Conservation (phyloP, 1,140 invertebrate genomes). For the Manduca sexta region DNA sequence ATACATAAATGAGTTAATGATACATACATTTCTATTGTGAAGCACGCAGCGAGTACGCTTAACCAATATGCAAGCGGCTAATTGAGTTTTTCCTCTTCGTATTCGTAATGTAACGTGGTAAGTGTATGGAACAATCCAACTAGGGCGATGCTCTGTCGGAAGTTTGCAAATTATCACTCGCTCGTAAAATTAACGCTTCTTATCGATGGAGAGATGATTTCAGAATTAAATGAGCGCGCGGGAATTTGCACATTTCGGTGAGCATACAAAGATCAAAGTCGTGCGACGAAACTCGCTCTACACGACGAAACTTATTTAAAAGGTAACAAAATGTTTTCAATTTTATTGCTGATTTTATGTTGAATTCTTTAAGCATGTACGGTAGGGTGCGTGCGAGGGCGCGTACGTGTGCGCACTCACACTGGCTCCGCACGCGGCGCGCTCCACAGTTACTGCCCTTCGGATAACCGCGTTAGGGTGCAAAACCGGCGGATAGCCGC, state of each 20-base stretch:
- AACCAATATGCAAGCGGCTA: conserved; percentile 2
- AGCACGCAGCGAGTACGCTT: not conserved
- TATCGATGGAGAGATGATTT: conserved; percentile 70
- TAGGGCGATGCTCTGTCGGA: conserved; percentile 69
- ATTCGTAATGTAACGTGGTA: conserved; percentile 54
- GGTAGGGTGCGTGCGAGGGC: conserved; percentile 41
- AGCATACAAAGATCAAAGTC: conserved; percentile 53
- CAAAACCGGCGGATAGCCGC: conserved; percentile 27
- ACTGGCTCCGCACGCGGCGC: conserved; percentile 20
- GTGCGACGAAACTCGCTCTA: conserved; percentile 24
- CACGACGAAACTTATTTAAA: conserved; percentile 68
- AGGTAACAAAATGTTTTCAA: conserved; percentile 72
- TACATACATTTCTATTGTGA: not conserved
- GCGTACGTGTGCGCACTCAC: conserved; percentile 47
- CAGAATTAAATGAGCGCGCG: conserved; percentile 30
- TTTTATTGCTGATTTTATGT: conserved; percentile 73
- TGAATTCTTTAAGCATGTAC: conserved; percentile 69
- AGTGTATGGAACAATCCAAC: conserved; percentile 63
- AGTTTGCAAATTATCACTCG: conserved; percentile 72
- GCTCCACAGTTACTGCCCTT: conserved; percentile 32
- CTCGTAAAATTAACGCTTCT: conserved; percentile 72
- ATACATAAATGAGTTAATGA: not conserved
- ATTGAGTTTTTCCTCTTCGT: conserved; percentile 27
- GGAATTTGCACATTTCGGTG: conserved; percentile 47
- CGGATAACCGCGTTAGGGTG: conserved; percentile 31